Conservation (phyloP, 2,113 vertebrate genomes). For the Istiophorus platypterus region DNA sequence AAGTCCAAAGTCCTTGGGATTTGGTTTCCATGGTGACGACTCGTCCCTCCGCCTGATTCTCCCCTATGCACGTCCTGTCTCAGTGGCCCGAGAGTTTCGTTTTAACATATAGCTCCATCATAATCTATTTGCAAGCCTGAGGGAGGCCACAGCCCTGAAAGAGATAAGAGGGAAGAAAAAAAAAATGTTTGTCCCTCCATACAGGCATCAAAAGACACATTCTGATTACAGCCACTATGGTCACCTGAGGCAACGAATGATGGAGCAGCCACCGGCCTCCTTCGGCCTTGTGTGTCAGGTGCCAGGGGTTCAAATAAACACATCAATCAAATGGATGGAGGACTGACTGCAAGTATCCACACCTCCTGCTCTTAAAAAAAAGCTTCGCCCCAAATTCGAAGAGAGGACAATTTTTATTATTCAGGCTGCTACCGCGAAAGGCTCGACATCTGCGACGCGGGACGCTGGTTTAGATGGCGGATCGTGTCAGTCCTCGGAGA, state of each 20-base stretch:
- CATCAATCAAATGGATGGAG: conserved; percentile 57
- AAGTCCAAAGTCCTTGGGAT: conserved; percentile 39
- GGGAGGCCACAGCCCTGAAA: conserved; percentile 26
- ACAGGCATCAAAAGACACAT: conserved; percentile 10
- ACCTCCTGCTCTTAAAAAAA: conserved; percentile 40
- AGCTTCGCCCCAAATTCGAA: conserved; percentile 47
- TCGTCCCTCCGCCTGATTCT: conserved; percentile 9
- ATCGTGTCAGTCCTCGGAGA: background rate
- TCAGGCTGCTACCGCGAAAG: background rate
- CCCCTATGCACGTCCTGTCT: conserved; percentile 22
- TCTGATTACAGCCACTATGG: conserved; percentile 27
- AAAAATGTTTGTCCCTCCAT: background rate
- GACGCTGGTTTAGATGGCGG: conserved; percentile 14
- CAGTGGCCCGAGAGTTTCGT: conserved; percentile 29
- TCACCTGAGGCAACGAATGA: conserved; percentile 43
- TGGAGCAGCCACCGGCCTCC: conserved; percentile 25
- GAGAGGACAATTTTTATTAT: conserved; percentile 24
- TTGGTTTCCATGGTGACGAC: conserved; percentile 57
- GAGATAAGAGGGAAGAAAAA: background rate
- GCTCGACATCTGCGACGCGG: conserved; percentile 6
- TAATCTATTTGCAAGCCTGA: conserved; percentile 40
- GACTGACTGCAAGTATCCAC: conserved; percentile 29
- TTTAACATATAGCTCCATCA: conserved; percentile 31
- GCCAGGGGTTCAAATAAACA: conserved; percentile 53
- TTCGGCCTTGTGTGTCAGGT: conserved; percentile 16